These are phyloP conservation scores for Balaenoptera acutorostrata DNA, from an alignment of 2,113 vertebrate species.

Conservation along the genomic window DNA sequence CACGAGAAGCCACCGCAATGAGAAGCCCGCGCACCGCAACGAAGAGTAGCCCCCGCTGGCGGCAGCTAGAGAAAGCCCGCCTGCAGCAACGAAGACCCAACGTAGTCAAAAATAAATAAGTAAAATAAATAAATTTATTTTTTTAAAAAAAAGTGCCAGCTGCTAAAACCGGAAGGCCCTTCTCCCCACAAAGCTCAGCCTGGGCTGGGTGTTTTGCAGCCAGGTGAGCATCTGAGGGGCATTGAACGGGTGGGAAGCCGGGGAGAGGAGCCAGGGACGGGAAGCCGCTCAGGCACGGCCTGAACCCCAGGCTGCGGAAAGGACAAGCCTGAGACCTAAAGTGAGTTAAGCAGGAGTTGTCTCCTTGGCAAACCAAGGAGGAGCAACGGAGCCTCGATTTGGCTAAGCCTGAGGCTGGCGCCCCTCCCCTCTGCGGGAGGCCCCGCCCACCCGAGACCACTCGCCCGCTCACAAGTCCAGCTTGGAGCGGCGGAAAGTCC, in stretches of 20 bases:
- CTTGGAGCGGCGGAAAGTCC: slow-evolving; percentile 83
- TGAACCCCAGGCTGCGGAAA: not conserved
- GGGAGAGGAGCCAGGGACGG: no score
- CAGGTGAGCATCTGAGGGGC: not conserved
- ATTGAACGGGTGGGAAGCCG: not conserved
- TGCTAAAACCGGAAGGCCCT: not conserved
- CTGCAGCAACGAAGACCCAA: no score
- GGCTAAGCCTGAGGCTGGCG: not conserved
- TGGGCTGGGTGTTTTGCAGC: not conserved
- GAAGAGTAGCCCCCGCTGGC: no score
- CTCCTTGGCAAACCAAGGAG: not conserved
- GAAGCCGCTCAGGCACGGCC: not conserved
- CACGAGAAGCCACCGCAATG: no score
- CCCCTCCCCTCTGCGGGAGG: accelerated
- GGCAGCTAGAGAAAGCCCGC: no score
- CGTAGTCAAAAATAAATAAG: no score
- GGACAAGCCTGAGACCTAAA: not conserved
- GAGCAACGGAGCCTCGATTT: no score
- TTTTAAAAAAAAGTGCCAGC: not conserved
- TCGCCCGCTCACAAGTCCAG: slow-evolving; percentile 69
- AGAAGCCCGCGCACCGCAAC: no score
- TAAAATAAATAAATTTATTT: no score
- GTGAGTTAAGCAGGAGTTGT: not conserved
- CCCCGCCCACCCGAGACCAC: not conserved
- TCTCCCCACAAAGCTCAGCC: not conserved